Evolutionary conservation across 2,888 invertebrate genomes (phyloP), one percentile per base, ranked within the genome.

Genomic region (Gisinianus flammeolus): DNA sequence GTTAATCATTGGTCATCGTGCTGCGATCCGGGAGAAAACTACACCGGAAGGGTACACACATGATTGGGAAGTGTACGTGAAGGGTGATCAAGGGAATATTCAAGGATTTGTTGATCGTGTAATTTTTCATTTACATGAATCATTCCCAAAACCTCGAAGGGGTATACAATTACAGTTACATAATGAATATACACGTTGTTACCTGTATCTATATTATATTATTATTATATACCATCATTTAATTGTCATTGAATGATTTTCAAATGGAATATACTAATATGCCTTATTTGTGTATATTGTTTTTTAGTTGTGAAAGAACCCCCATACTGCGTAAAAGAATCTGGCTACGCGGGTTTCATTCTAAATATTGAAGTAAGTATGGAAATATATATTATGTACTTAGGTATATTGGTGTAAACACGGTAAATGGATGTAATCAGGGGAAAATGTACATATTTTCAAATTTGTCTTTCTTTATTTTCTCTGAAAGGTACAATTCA

Each of bases 51-150:
- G 96, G 68, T 97, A 94, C 87, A 98, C 97, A 84, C 98, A 98
- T 89, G 97, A 98, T 87, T 98, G 98, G 98, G 94, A 95, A 87
- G 92, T 98, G 75, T 97, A 93, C 89, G 95, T 98, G 28, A 91
- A 94, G 86, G 97, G 97, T 76, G 95, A 96, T 86, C 93, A 93
- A 85, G 92, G 93, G 83, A 93, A 94, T 86, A 94, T 98, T 85
- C 92, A 94, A 86, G 91, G 93, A 87, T 98, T 94, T 89, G 92
- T 97, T 77, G 97, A 97, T 80, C 96, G 94, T 90, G 89, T 90
- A 71, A 93, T 97, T 31, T 97, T 97, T 87, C 89, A 92, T 86
- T 90, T 98, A 75, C 97, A 98, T 86, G 93, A 94, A 81, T 95
- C 96, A 70, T 98, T 98, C 89, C 92, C 92, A 16, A 96, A 94